Evolutionary conservation across 2,888 invertebrate species (phyloP).

Genomic region (Trichogramma evanescens): DNA sequence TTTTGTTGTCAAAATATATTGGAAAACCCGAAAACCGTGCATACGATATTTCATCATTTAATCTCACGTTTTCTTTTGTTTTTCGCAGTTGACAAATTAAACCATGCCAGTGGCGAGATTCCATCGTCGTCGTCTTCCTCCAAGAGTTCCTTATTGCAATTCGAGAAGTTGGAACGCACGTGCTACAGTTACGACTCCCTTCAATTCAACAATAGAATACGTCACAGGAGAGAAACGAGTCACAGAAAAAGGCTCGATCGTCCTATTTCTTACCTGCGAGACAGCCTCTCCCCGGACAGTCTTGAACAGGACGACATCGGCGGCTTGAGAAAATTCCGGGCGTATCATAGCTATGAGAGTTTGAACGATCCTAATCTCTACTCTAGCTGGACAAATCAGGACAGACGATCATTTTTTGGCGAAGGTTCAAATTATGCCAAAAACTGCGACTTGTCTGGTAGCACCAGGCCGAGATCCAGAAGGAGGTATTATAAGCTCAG

Average conservation of each 20-base stretch:
- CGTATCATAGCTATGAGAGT: constrained; percentile 51
- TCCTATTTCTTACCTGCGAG: constrained; percentile 17
- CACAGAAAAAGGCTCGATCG: not conserved
- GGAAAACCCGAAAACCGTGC: no score
- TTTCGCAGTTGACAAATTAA: no score
- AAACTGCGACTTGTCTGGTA: constrained; percentile 34
- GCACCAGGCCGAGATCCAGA: constrained; percentile 10
- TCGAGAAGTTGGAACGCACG: constrained; percentile 73
- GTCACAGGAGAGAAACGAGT: not conserved
- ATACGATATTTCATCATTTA: no score
- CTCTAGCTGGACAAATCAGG: not conserved
- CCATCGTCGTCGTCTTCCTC: constrained; percentile 49
- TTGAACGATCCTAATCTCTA: constrained; percentile 29
- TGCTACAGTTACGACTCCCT: constrained; percentile 53
- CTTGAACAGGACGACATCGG: constrained; percentile 45
- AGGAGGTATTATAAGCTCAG: constrained; percentile 16
- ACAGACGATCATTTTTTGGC: constrained; percentile 20
- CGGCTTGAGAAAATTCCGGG: constrained; percentile 40
- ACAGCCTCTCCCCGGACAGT: constrained; percentile 50
- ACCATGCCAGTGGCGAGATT: no score
- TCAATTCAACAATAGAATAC: constrained; percentile 36
- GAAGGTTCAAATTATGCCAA: constrained; percentile 29
- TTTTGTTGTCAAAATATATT: no score
- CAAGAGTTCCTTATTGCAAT: constrained; percentile 75
- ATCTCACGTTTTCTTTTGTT: no score